Base-by-base conservation (phyloP, 2,888 invertebrate species). In the Eupithecia vulgata region DNA sequence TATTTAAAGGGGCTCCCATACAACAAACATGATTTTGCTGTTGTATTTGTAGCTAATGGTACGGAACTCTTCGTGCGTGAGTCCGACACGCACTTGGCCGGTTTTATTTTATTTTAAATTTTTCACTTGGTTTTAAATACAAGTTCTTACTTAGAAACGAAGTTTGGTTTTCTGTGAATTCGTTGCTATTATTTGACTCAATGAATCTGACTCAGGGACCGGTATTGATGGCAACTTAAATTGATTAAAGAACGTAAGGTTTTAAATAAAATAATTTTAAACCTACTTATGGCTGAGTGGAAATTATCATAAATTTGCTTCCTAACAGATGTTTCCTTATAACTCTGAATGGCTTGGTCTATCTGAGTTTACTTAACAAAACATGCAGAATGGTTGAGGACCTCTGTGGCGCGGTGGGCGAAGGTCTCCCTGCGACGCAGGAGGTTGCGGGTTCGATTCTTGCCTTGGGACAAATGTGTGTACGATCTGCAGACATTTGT, bases 171-270 rank as follows among this genome's bases (percentile, higher is more conserved):
- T 35, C 64, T 64, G 64, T 37, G 64, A 42, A 65, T 40, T 40
- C 12, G 12, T 65, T 37, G 21, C 6, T 40, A 40, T 59, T 37
- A 42, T 61, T 42, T 68, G 68, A 59, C 25, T 68, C 67, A 67
- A 34, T 30, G 25, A 34, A 48, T 65, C 37, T 65, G 65, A 65
- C 65, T 65, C 65, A 65, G 37, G 37, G 40, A 68, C 48, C 67
- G 35, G 52, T 52, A 52, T 67, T 37, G 0, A 21, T 25, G 6
- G n/a, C 40, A 25, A 65, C 64, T n/a, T 25, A 40, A 65, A 42
- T 65, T 65, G 40, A 40, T 40, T 65, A 25, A 65, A 65, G 15
- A 42, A 42, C 2, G 4, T 21, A 21, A 37, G 13, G 5, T 65
- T 65, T 64, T 37, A 12, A n/a, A 64, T n/a, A n/a, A 61, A 34